Percentiles rank a stretch among this genome's conserved stretches.
These are phyloP conservation scores for Formicarius rufipectus DNA, from an alignment of 2,113 vertebrate genomes.

Conservation along the genomic window DNA sequence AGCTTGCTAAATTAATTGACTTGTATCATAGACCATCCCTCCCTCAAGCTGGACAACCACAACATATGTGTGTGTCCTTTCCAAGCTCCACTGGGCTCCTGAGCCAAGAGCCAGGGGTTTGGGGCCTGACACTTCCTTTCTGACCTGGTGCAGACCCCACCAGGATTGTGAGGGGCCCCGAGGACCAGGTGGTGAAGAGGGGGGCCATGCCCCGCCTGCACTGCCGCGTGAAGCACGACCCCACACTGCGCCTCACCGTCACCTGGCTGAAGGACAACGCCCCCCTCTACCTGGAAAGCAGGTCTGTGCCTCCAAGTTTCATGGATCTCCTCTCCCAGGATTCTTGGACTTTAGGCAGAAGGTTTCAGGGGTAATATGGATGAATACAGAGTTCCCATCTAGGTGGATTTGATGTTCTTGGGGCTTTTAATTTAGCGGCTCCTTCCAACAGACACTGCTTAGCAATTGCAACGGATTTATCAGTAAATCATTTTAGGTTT, in stretches of 20 bases:
- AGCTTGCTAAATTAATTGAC: not conserved
- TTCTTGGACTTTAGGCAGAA: not conserved
- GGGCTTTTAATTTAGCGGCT: not conserved
- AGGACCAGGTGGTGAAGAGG: constrained; percentile 78
- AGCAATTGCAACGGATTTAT: not conserved
- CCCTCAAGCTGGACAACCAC: not conserved
- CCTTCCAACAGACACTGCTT: not conserved
- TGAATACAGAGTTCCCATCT: accelerated
- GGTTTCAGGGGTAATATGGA: accelerated
- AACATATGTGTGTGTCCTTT: not conserved
- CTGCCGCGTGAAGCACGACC: constrained; percentile 86
- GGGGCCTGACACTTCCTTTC: not conserved
- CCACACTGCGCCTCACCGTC: constrained; percentile 79
- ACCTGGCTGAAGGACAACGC: constrained; percentile 89
- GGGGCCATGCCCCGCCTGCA: constrained; percentile 82
- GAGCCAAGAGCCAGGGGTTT: not conserved
- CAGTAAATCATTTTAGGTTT: not conserved
- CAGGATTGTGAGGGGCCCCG: constrained; percentile 84
- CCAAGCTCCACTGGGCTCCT: accelerated
- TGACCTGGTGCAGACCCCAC: constrained; percentile 82
- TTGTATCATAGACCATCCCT: not conserved
- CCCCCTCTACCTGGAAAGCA: constrained; percentile 80
- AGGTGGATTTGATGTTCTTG: not conserved
- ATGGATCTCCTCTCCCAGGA: accelerated
- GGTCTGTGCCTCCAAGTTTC: constrained; percentile 51